Base-by-base conservation (phyloP, 2,797 vertebrate species). In the Chelon auratus region DNA sequence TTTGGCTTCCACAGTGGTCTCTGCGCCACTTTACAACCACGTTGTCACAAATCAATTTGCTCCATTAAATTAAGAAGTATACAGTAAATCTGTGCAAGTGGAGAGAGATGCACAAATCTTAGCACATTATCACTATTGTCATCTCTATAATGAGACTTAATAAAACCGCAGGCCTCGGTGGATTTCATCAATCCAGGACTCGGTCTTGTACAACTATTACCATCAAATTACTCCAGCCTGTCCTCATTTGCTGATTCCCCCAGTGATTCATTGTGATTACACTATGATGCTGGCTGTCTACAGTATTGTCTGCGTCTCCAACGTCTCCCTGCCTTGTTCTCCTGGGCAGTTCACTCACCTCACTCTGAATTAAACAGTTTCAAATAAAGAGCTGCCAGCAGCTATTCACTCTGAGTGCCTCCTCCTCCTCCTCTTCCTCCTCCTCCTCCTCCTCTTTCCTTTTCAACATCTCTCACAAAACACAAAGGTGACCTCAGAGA, bases 291-390 rank as follows among this genome's bases (percentile, higher is more conserved):
- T 62, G 42, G 45, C 65, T 68, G 80, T 81, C 78, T 72, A 48
- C 40, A 61, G 63, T 60, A 62, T 47, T 82, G 84, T 85, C 61
- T 79, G 75, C 62, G 56, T 71, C 68, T 74, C 66, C 64, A 24
- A 65, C 30, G 57, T 76, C 68, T 81, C 71, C 30, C 53, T 74
- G 24, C 53, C 77, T 75, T 63, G 80, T 85, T 87, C 85, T 85
- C 83, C 51, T 0, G 43, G 48, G 79, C 75, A 72, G 79, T 73
- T 78, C 63, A 40, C 75, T 75, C 77, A 72, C 72, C 79, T 87
- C 79, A 80, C 77, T 45, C 18, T 83, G 82, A 89, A 88, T 90
- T 72, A 78, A 81, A 84, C 69, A 52, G 55, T 85, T 81, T 86
- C 52, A 75, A 72, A 78, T 89, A 76, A 85, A 85, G 72, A 90